These are phyloP conservation scores for Mormoops blainvillei DNA, from an alignment of 2,113 vertebrate species.

Conservation along the genomic window DNA sequence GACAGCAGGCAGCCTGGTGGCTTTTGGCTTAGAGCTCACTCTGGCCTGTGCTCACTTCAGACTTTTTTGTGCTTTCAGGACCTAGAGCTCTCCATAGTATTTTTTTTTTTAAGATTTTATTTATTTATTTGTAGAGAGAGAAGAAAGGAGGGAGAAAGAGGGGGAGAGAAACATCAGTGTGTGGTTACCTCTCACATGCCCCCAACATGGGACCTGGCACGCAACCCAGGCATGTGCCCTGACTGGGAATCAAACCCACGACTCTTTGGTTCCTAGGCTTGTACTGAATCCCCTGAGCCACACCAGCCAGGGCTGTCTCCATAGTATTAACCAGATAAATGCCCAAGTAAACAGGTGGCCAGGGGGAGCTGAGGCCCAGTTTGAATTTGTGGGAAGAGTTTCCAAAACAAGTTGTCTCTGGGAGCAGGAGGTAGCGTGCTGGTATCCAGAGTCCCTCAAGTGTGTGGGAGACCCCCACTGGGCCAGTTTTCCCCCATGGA, in stretches of 20 bases:
- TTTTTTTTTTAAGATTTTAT: too few species aligned
- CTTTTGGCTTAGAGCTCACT: background rate
- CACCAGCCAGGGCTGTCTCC: too few species aligned
- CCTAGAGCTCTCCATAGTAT: background rate
- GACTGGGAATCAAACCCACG: too few species aligned
- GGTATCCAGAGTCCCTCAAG: background rate
- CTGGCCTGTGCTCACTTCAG: background rate
- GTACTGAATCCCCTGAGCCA: too few species aligned
- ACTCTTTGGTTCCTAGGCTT: too few species aligned
- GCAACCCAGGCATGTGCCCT: too few species aligned
- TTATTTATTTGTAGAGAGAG: too few species aligned
- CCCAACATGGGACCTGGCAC: too few species aligned
- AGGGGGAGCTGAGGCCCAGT: background rate
- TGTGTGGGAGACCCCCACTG: background rate
- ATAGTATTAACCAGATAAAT: background rate
- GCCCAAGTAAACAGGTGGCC: background rate
- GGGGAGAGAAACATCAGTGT: too few species aligned
- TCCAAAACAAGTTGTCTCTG: background rate
- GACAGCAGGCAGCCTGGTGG: background rate
- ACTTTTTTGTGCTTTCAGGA: background rate
- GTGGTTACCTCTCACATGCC: too few species aligned
- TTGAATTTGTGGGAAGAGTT: background rate
- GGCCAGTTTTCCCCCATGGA: background rate
- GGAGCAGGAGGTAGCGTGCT: background rate
- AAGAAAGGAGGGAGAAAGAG: too few species aligned